Evolutionary conservation across 2,888 invertebrate species (phyloP), one percentile per base, ranked within the genome.

Genomic region (Thera britannica): DNA sequence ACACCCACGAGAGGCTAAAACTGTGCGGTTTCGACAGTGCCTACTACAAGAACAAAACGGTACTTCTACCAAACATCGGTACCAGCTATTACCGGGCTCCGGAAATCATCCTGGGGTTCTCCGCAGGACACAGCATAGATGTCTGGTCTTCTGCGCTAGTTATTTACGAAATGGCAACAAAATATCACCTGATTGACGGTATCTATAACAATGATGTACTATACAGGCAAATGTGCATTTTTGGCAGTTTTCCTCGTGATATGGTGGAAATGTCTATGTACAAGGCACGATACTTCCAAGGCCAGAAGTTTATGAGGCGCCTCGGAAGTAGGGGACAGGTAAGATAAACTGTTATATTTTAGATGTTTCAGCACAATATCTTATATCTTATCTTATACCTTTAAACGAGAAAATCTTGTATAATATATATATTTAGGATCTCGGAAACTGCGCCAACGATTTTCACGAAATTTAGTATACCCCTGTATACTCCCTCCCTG

Each of bases 61-160:
- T 23, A 0, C 48, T 78, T 0, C 23, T 72, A 0, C 81, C 85
- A 1, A 77, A 75, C 49, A 72, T 79, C 3, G 87, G 88, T 1
- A 78, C 83, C 0, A 1, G 67, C 0, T 76, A 63, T 59, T 92
- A 91, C 69, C 79, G 89, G 2, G 80, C 91, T 0, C 91, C 91
- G 0, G 91, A 92, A 71, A 61, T 87, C 0, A 88, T 92, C 55
- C 70, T 92, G 9, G 89, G 90, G 1, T 81, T 80, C 61, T 71
- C 79, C 0, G 75, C 80, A 0, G 79, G 79, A 44, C 83, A 76
- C 67, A 78, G 78, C 49, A 77, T 90, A 8, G 91, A 92, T 62
- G 83, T 90, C 0, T 91, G 91, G 91, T 75, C 89, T 0, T 82
- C 85, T 0, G 91, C 83, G 0, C 54, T 86, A 3, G 85, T 90